phyloP scores from a whole-genome alignment of 1,140 invertebrate genomes.

The Agrypnia vestita region DNA sequence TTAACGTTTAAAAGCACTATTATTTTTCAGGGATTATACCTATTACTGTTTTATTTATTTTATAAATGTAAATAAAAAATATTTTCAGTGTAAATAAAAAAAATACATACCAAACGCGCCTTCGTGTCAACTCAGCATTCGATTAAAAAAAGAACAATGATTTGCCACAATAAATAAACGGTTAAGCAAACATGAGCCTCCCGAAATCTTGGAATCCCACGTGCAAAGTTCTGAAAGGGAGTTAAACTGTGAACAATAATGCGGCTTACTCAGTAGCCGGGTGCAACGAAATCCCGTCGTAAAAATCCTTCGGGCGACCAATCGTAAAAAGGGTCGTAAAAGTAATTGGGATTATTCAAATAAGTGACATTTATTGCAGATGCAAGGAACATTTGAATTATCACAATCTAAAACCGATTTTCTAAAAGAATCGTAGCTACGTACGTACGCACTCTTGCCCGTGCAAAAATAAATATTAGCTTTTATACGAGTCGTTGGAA shows the following conservation, averaged over 20 bases:
- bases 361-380: conserved; percentile 56
- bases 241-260: conserved; percentile 30
- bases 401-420: conserved; percentile 39
- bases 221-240: conserved; percentile 27
- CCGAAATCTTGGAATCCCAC: conserved; percentile 9
- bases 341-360: conserved; percentile 61
- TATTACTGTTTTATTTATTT: too few relatives aligned
- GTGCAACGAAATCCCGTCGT: conserved; percentile 54
- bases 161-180: too few relatives aligned
- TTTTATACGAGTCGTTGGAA: conserved; percentile 29
- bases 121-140: too few relatives aligned
- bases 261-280: conserved; percentile 25
- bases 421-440: conserved; percentile 5
- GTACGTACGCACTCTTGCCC: neutral
- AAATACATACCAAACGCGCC: too few relatives aligned
- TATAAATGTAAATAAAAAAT: too few relatives aligned
- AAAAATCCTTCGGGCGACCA: conserved; percentile 53
- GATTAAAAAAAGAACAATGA: too few relatives aligned
- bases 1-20: too few relatives aligned
- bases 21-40: too few relatives aligned
- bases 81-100: too few relatives aligned
- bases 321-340: conserved; percentile 58
- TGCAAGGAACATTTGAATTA: conserved; percentile 58
- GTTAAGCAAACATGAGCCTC: too few relatives aligned
- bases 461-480: conserved; percentile 38